A percentile compares a stretch with the other conserved stretches of the same genome.
Conservation (phyloP, 2,888 invertebrate species). For the Tenthredo livida region DNA sequence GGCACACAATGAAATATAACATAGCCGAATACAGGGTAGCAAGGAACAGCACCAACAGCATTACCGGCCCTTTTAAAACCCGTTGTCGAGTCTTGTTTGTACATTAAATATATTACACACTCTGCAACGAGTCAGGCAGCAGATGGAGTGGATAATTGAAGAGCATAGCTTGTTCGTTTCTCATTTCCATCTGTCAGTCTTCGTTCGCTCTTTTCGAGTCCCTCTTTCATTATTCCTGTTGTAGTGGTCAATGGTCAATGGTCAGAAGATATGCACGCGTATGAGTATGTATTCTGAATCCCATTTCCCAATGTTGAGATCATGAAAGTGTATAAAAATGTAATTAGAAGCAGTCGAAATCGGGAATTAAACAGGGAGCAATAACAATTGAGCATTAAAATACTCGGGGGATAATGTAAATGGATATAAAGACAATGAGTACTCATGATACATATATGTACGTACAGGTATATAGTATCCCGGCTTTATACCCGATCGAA, state of each 20-base stretch:
- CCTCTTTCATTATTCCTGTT: neutral
- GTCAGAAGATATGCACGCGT: neutral
- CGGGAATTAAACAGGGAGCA: neutral
- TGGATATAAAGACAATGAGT: neutral
- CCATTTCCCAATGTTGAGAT: neutral
- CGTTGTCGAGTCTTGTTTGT: conserved; percentile 36
- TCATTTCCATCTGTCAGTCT: conserved; percentile 45
- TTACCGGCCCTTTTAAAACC: conserved; percentile 7
- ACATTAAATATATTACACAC: conserved; percentile 23
- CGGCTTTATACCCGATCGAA: conserved; percentile 10
- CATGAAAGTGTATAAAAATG: neutral
- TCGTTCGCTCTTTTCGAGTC: neutral
- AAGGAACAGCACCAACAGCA: neutral
- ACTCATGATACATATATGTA: neutral
- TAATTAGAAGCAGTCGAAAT: neutral
- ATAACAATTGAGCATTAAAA: neutral
- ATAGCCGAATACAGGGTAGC: neutral
- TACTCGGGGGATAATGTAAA: neutral
- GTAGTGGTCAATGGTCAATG: neutral
- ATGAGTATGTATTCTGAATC: neutral
- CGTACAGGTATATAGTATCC: neutral
- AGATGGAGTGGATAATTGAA: conserved; percentile 48
- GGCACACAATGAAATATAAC: neutral
- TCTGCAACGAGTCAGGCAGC: conserved; percentile 18
- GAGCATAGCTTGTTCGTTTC: conserved; percentile 32